A percentile compares a stretch with the other conserved stretches of the same genome.
phyloP scores from a whole-genome alignment of 30 jellyfish, hydroid and myxozoan species.

The Rhopilema esculentum region DNA sequence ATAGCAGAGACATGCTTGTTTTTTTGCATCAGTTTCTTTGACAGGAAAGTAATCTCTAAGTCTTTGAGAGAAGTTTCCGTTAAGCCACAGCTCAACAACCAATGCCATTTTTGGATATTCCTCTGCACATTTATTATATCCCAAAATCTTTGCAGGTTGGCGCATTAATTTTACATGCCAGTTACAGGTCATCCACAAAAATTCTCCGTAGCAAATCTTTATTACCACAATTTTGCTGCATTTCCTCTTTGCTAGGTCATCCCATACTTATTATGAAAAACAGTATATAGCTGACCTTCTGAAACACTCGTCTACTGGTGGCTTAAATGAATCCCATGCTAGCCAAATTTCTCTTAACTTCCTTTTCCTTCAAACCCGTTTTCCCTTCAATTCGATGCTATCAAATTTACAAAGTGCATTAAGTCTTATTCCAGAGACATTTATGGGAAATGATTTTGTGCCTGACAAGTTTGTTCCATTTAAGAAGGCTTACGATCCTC shows the following conservation, averaged over 20 bases:
- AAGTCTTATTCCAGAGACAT: too few species aligned
- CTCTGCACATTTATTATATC: not conserved
- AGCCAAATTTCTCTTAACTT: not conserved
- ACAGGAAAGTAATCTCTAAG: not conserved
- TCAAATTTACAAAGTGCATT: too few species aligned
- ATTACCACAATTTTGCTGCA: not conserved
- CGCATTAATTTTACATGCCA: not conserved
- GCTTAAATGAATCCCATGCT: not conserved
- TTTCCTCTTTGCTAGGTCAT: not conserved
- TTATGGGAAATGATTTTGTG: too few species aligned
- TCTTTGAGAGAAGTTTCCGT: not conserved
- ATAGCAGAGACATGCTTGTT: not conserved
- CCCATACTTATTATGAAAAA: too few species aligned
- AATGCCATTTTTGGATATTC: not conserved
- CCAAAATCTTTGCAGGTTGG: not conserved
- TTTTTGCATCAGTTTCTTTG: not conserved
- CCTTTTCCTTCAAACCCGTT: not conserved
- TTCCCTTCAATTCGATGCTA: too few species aligned
- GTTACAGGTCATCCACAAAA: too few species aligned
- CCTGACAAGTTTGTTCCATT: too few species aligned
- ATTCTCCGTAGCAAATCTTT: too few species aligned
- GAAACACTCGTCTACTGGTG: not conserved
- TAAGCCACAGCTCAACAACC: not conserved
- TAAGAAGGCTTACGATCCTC: too few species aligned
- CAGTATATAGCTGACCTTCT: too few species aligned